Percentiles rank a stretch among this genome's conserved stretches.
These are phyloP conservation scores for Austrofundulus limnaeus DNA, from an alignment of 2,113 vertebrate genomes.

Conservation along the genomic window DNA sequence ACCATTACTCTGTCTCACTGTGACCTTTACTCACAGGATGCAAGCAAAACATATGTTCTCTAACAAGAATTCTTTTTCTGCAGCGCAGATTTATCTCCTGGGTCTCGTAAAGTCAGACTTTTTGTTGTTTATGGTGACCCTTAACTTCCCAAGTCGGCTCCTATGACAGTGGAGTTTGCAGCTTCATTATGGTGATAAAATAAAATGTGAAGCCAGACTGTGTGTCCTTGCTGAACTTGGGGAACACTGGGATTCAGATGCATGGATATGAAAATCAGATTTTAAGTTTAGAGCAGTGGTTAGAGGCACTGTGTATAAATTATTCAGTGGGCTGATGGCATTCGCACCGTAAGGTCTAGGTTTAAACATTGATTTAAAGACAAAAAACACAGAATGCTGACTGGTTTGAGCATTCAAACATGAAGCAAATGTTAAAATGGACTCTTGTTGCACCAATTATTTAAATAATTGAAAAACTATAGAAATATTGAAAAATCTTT, in stretches of 20 bases:
- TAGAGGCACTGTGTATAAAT: constrained; percentile 47
- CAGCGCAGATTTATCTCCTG: constrained; percentile 58
- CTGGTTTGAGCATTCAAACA: neutral
- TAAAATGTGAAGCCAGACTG: constrained; percentile 42
- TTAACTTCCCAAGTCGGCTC: constrained; percentile 45
- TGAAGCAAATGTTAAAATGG: constrained; percentile 11
- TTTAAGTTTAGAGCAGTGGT: constrained; percentile 47
- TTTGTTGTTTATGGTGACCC: constrained; percentile 69
- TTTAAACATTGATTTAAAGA: constrained; percentile 34
- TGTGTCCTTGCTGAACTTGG: constrained; percentile 38
- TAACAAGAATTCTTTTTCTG: constrained; percentile 64
- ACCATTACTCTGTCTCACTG: constrained; percentile 66
- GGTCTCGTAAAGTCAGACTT: constrained; percentile 58
- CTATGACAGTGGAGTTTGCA: constrained; percentile 48
- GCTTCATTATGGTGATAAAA: constrained; percentile 63
- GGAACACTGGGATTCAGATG: constrained; percentile 37
- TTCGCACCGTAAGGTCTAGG: constrained; percentile 27
- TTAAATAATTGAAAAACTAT: too few species aligned
- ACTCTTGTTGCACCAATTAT: neutral
- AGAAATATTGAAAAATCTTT: too few species aligned
- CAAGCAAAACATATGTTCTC: constrained; percentile 60
- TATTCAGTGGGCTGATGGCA: constrained; percentile 44
- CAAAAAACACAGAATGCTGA: constrained; percentile 17
- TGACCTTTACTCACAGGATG: constrained; percentile 72
- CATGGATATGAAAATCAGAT: constrained; percentile 26